Percentiles rank a stretch among this genome's conserved stretches.
Evolutionary conservation across 2,888 invertebrate genomes (phyloP).

Genomic region (Teleogryllus oceanicus): DNA sequence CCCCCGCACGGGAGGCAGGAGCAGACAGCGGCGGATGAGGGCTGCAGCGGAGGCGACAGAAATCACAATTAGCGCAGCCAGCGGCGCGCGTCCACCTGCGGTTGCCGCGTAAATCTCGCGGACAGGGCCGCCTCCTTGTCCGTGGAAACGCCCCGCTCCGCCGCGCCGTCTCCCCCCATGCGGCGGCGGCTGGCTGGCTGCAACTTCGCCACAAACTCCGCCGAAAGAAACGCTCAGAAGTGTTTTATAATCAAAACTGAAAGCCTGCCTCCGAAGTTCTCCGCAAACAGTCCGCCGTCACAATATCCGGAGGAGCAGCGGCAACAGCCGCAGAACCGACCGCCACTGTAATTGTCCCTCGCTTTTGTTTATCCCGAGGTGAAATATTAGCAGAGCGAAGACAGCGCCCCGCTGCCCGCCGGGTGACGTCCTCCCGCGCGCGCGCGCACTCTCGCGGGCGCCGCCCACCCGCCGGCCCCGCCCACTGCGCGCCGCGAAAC

Average conservation of each 20-base stretch:
- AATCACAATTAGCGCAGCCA: background rate
- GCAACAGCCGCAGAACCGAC: background rate
- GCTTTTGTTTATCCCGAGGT: conserved; percentile 1
- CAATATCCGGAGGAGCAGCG: background rate
- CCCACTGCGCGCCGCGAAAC: no score
- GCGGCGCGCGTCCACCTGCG: background rate
- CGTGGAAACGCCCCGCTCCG: background rate
- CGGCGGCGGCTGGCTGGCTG: background rate
- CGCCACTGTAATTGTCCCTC: background rate
- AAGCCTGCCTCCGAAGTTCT: background rate
- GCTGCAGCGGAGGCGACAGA: background rate
- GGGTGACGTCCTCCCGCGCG: background rate
- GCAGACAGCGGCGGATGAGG: background rate
- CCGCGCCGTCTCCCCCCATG: background rate
- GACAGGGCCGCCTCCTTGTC: background rate
- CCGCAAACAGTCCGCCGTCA: conserved; percentile 12
- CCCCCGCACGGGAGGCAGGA: background rate
- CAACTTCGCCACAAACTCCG: background rate
- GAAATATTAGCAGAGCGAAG: conserved; percentile 1
- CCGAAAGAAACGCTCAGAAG: background rate
- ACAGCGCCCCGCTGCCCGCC: background rate
- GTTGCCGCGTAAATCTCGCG: background rate
- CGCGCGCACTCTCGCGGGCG: background rate
- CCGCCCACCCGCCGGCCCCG: no score
- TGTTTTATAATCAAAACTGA: conserved; percentile 18